Conservation (phyloP, 2,888 invertebrate species). For the Auanema freiburgensis region DNA sequence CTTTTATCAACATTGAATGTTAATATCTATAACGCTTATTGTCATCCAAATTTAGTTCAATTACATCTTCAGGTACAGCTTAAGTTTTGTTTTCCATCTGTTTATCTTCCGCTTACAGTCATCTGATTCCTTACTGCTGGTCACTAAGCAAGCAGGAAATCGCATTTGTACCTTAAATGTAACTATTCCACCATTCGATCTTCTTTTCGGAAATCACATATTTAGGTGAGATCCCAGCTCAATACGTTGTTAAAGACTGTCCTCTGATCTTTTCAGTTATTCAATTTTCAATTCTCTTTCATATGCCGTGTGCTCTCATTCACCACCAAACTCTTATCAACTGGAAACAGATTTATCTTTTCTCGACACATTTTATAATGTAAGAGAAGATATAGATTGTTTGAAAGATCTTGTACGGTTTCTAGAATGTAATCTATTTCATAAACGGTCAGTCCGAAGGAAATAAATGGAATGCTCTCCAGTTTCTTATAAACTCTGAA, state of each 20-base stretch:
- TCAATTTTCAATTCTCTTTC: slow-evolving; percentile 48
- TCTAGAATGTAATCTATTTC: slow-evolving; percentile 52
- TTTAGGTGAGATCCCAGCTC: slow-evolving; percentile 36
- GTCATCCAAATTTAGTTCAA: slow-evolving; percentile 49
- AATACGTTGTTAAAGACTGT: background rate
- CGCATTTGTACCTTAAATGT: slow-evolving; percentile 56
- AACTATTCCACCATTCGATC: slow-evolving; percentile 47
- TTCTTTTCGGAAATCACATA: slow-evolving; percentile 44
- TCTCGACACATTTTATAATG: slow-evolving; percentile 37
- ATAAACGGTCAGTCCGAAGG: slow-evolving; percentile 47
- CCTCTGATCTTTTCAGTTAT: slow-evolving; percentile 35
- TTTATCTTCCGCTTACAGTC: slow-evolving; percentile 21
- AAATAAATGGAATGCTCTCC: slow-evolving; percentile 43
- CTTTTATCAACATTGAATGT: slow-evolving; percentile 33
- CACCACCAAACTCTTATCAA: slow-evolving; percentile 23
- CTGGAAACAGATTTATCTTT: slow-evolving; percentile 45
- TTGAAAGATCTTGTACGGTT: background rate
- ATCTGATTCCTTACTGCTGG: slow-evolving; percentile 28
- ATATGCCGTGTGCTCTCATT: slow-evolving; percentile 53
- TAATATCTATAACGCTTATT: slow-evolving; percentile 39
- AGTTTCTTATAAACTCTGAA: slow-evolving; percentile 44
- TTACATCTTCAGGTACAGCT: slow-evolving; percentile 37
- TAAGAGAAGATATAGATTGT: background rate
- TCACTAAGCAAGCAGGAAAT: slow-evolving; percentile 41
- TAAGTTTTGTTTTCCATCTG: background rate